Base-by-base conservation (phyloP, 2,888 invertebrate genomes). In the Ligdia adustata region DNA sequence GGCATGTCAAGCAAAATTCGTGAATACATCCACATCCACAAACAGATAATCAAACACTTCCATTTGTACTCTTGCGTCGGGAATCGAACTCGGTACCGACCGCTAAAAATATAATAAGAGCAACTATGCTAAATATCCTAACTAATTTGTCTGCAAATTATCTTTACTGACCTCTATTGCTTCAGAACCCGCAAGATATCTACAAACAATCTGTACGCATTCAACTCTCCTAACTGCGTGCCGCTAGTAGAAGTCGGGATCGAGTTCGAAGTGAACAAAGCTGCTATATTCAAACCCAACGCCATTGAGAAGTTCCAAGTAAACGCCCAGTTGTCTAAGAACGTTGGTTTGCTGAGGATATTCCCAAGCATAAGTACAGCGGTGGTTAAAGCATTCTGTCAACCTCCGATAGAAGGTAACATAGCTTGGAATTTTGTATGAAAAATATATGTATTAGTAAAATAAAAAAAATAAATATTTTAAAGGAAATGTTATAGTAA, bases 321-420 rank as follows among this genome's bases (percentile, higher is more conserved):
- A 0, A 94, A 96, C 64, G 91, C 93, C 0, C 91, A 91, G 7
- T 91, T 98, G 74, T 96, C 95, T 65, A 92, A 94, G 54, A 95
- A 98, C 75, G 98, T 99, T 1, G 96, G 96, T 0, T 79, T 98
- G 12, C 76, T 99, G 28, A 92, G 97, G 7, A 92, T 99, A 63
- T 99, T 98, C 73, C 99, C 99, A 0, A 97, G 97, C 56, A 97
- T 99, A 66, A 96, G 96, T 5, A 89, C 92, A 0, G 93, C 94
- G 26, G 95, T 97, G 12, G 91, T 96, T 1, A 91, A 82, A 56
- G 93, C 95, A 0, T 94, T 95, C 68, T 82, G 95, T 22, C 92
- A 94, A 57, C 93, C 96, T 1, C 95, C 97, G 7, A 95, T 95
- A 49, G 86, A 91, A 63, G 93, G 90, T 90, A 69, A 52, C 52